These are phyloP conservation scores for Pegoplata infirma DNA, from an alignment of 2,888 invertebrate genomes.

Conservation along the genomic window DNA sequence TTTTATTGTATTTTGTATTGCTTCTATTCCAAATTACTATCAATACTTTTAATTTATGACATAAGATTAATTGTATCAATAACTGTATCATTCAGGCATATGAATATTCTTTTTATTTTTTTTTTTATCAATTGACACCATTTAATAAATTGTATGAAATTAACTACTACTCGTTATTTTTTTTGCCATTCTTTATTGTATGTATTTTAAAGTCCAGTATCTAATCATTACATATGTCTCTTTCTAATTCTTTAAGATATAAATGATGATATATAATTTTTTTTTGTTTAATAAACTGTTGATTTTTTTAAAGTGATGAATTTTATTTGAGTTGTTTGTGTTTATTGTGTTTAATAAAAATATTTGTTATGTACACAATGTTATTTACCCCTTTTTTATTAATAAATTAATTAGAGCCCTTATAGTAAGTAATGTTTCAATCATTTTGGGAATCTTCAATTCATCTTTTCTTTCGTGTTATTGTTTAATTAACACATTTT, in stretches of 20 bases:
- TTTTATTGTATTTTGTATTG: too few species aligned
- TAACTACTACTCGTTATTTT: not conserved
- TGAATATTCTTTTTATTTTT: slow-evolving; percentile 15
- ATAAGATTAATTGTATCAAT: too few species aligned
- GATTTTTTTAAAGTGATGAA: not conserved
- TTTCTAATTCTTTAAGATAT: slow-evolving; percentile 15
- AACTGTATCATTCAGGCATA: slow-evolving; percentile 19
- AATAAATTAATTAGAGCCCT: slow-evolving; percentile 47
- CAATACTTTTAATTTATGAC: too few species aligned
- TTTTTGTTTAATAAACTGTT: not conserved
- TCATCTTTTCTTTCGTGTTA: not conserved
- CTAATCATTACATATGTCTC: slow-evolving; percentile 44
- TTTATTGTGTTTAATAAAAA: not conserved
- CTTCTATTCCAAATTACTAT: too few species aligned
- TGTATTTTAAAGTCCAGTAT: slow-evolving; percentile 17
- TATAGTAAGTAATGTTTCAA: slow-evolving; percentile 39
- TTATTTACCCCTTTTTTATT: slow-evolving; percentile 2
- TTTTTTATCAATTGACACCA: slow-evolving; percentile 54
- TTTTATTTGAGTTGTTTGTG: too few species aligned
- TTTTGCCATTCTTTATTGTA: not conserved
- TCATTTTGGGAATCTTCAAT: slow-evolving; percentile 15
- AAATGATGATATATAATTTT: slow-evolving; percentile 31
- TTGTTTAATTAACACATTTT: slow-evolving; percentile 38
- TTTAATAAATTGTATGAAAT: slow-evolving; percentile 40
- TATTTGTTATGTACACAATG: slow-evolving; percentile 23